Evolutionary conservation across 2,888 invertebrate species (phyloP).

Genomic region (Synergus japonicus): DNA sequence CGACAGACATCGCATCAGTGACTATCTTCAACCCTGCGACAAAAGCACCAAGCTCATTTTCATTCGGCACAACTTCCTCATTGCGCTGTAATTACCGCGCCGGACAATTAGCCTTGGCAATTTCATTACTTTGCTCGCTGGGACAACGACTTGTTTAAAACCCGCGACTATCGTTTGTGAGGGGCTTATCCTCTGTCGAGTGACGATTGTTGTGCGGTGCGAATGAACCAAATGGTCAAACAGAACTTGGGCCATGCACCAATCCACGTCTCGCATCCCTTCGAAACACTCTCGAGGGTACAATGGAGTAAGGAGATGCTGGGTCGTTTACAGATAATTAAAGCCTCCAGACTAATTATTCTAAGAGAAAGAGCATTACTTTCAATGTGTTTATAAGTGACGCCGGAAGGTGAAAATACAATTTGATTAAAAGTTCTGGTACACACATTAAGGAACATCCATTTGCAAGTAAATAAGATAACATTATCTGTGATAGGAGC

Average conservation of each 20-base stretch:
- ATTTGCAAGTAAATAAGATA: not conserved
- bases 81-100: conserved; percentile 60
- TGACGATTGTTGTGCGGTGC: conserved; percentile 17
- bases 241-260: not conserved
- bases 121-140: conserved; percentile 49
- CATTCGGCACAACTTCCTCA: conserved; percentile 59
- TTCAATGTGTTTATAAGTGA: not conserved
- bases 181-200: not conserved
- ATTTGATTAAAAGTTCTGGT: not conserved
- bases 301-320: not conserved
- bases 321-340: conserved; percentile 8
- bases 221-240: conserved; percentile 3
- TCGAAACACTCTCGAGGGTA: not conserved
- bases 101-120: conserved; percentile 56
- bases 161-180: not conserved
- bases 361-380: not conserved
- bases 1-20: conserved; percentile 56
- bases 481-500: too few species aligned
- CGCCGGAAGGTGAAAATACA: not conserved
- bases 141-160: conserved; percentile 35
- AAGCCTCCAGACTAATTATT: not conserved
- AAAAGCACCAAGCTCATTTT: conserved; percentile 58
- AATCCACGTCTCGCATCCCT: not conserved
- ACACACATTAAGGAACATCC: not conserved
- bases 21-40: conserved; percentile 47